phyloP scores from a whole-genome alignment of 2,888 invertebrate species.

The Halictus quadricinctus region DNA sequence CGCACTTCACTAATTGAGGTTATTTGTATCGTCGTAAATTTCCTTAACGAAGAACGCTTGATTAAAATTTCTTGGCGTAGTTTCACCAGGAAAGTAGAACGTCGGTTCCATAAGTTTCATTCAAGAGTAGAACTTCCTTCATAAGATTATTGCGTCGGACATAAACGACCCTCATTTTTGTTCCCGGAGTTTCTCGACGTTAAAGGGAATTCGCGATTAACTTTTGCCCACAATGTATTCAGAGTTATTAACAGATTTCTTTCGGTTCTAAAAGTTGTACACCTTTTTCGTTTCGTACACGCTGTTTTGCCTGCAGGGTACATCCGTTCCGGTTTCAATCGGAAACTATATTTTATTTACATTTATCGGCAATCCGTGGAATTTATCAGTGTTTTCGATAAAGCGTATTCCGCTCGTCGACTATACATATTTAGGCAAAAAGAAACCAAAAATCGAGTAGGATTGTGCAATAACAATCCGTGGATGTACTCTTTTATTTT shows the following conservation, averaged over 20 bases:
- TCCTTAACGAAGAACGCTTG: slow-evolving; percentile 4
- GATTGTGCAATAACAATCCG: too few species aligned
- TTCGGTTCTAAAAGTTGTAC: background rate
- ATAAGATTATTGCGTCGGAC: background rate
- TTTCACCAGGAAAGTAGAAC: background rate
- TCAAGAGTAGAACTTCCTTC: background rate
- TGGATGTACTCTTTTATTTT: too few species aligned
- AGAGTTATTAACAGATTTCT: background rate
- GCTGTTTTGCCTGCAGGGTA: background rate
- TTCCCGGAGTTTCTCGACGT: background rate
- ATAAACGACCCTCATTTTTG: background rate
- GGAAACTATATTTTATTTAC: background rate
- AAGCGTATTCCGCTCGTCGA: background rate
- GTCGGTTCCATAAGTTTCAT: background rate
- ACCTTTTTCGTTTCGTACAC: background rate
- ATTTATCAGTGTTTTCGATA: background rate
- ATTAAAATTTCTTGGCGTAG: slow-evolving; percentile 1
- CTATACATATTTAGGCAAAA: background rate
- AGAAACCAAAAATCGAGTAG: background rate
- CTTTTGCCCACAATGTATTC: background rate
- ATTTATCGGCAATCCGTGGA: background rate
- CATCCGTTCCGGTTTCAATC: background rate
- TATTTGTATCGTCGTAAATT: background rate
- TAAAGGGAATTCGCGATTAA: background rate
- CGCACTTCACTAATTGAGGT: background rate